Evolutionary conservation across 2,797 vertebrate species (phyloP), one percentile per base, ranked within the genome.

Genomic region (Naso thynnoides): DNA sequence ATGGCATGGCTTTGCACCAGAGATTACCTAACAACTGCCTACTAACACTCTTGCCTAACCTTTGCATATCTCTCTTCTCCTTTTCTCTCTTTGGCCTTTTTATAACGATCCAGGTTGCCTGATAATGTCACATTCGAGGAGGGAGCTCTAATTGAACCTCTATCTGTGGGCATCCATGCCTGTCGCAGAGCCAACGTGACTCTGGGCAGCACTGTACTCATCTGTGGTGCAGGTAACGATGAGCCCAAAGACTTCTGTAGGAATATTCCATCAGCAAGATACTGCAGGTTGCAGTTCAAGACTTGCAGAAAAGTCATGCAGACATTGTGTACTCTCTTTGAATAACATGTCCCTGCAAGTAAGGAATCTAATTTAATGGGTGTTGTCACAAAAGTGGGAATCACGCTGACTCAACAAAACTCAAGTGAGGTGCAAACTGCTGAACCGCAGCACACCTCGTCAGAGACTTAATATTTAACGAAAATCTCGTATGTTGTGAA

Each of bases 101-200:
- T 48, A 24, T 45, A 41, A 67, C 29, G 31, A 4, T 60, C 36
- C 67, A 99, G 98, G 91, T 93, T 99, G 86, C 98, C 98, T 26
- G 96, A 99, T 73, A 96, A 94, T 2, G 95, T 99, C 83, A 98
- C 96, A 3, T 99, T 94, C 92, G 98, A 99, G 86, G 98, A 99
- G 91, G 98, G 97, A 44, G 98, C 98, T 23, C 93, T 99, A 27
- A 94, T 99, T 0, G 98, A 99, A 81, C 98, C 98, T 0, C 94
- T 99, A 9, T 99, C 98, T 0, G 98, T 99, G 84, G 98, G 96
- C 54, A 99, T 99, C 81, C 95, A 99, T 1, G 96, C 98, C 70
- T 99, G 98, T 81, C 94, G 89, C 76, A 92, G 97, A 81, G 98
- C 93, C 0, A 95, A 94, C 2, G 94, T 99, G 13, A 93, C 95